These are phyloP conservation scores for Apostichopus californicus DNA, from an alignment of 35 echinoderm and acorn worm species.

Conservation along the genomic window DNA sequence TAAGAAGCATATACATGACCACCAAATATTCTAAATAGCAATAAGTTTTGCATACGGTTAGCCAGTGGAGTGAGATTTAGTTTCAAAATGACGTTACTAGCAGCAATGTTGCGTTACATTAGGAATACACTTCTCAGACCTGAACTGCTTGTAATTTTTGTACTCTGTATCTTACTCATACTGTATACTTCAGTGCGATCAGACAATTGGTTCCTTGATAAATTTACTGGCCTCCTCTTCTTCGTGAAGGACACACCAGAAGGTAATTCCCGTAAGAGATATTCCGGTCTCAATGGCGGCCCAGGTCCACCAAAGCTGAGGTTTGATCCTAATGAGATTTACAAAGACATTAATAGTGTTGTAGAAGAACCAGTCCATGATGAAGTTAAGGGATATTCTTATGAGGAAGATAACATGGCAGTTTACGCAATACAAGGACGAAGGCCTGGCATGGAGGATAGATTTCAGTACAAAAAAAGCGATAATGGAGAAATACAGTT, in stretches of 20 bases:
- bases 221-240: conserved; percentile 61
- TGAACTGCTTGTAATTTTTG: conserved; percentile 67
- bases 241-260: conserved; percentile 49
- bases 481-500: conserved; percentile 59
- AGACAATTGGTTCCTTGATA: conserved; percentile 61
- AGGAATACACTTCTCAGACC: conserved; percentile 74
- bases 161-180: conserved; percentile 62
- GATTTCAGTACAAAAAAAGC: conserved; percentile 75
- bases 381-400: conserved; percentile 50
- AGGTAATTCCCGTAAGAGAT: conserved; percentile 17
- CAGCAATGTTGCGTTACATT: conserved; percentile 68
- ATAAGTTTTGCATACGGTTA: no score
- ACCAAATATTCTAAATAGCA: no score
- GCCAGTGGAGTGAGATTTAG: no score
- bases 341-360: conserved; percentile 32
- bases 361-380: conserved; percentile 20
- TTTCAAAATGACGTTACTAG: conserved; percentile 73
- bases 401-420: conserved; percentile 81
- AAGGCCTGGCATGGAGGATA: conserved; percentile 84
- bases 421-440: conserved; percentile 93
- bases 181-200: conserved; percentile 66
- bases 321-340: conserved; percentile 32
- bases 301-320: conserved; percentile 24
- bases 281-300: not conserved
- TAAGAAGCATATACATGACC: no score